These are phyloP conservation scores for Antennarius maculatus DNA, from an alignment of 2,797 vertebrate genomes.

Conservation along the genomic window DNA sequence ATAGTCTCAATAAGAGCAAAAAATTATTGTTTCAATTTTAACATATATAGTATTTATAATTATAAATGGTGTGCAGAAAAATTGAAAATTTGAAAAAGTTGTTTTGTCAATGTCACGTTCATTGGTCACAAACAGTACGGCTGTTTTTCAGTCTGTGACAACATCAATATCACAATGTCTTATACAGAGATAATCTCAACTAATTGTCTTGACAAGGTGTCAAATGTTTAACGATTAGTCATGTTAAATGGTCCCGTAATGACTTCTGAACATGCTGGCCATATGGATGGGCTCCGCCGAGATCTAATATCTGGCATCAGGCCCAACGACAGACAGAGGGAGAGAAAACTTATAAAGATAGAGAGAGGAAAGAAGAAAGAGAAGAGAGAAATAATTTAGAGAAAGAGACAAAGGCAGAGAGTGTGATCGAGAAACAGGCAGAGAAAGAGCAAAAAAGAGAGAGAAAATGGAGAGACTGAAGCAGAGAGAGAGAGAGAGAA, in stretches of 20 bases:
- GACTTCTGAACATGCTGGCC: constrained; percentile 62
- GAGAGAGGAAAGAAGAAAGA: constrained; percentile 27
- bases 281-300: constrained; percentile 70
- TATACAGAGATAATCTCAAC: constrained; percentile 50
- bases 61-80: neutral
- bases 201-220: constrained; percentile 73
- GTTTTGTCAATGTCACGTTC: neutral
- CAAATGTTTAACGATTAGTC: constrained; percentile 73
- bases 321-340: constrained; percentile 41
- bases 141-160: constrained; percentile 21
- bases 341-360: constrained; percentile 12
- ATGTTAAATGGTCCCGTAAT: constrained; percentile 70
- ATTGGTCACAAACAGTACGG: neutral
- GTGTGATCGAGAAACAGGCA: too few relatives aligned
- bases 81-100: too few relatives aligned
- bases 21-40: too few relatives aligned
- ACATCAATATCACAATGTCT: constrained; percentile 42
- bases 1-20: too few relatives aligned
- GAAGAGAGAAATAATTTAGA: neutral
- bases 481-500: too few relatives aligned
- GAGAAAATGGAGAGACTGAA: too few relatives aligned
- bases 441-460: too few relatives aligned
- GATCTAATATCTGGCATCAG: constrained; percentile 68
- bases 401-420: neutral
- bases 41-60: neutral